Evolutionary conservation across 2,888 invertebrate species (phyloP).

Genomic region (Coenonympha glycerion): DNA sequence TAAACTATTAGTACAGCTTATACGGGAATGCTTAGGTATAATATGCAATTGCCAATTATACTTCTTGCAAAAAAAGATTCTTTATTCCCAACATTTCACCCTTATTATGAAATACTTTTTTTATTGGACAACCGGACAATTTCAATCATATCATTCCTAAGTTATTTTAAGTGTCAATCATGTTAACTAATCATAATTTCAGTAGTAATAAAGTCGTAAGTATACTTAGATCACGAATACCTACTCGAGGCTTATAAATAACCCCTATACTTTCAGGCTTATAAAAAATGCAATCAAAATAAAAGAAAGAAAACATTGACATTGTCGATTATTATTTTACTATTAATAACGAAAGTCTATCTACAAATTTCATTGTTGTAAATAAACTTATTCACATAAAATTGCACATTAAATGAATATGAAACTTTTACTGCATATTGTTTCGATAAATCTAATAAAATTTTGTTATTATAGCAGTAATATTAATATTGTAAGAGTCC

Average conservation of each 20-base stretch:
- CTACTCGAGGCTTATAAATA: neutral
- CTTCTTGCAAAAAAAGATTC: too few relatives aligned
- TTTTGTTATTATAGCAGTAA: neutral
- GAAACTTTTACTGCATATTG: conserved; percentile 1
- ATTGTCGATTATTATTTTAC: neutral
- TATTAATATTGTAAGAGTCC: neutral
- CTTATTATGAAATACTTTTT: too few relatives aligned
- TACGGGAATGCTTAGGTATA: too few relatives aligned
- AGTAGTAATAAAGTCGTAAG: neutral
- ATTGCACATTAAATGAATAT: neutral
- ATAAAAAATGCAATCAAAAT: neutral
- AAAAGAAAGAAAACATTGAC: neutral
- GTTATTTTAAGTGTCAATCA: too few relatives aligned
- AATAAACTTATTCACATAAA: neutral
- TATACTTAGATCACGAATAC: neutral
- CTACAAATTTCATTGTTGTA: neutral
- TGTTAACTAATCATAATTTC: too few relatives aligned
- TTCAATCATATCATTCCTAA: too few relatives aligned
- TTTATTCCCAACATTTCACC: too few relatives aligned
- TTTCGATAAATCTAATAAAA: neutral
- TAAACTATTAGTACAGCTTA: too few relatives aligned
- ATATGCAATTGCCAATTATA: too few relatives aligned
- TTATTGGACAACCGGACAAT: too few relatives aligned
- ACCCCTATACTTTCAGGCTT: neutral
- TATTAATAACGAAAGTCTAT: neutral